phyloP scores from a whole-genome alignment of 2,113 vertebrate species.

The Pelusios castaneus region DNA sequence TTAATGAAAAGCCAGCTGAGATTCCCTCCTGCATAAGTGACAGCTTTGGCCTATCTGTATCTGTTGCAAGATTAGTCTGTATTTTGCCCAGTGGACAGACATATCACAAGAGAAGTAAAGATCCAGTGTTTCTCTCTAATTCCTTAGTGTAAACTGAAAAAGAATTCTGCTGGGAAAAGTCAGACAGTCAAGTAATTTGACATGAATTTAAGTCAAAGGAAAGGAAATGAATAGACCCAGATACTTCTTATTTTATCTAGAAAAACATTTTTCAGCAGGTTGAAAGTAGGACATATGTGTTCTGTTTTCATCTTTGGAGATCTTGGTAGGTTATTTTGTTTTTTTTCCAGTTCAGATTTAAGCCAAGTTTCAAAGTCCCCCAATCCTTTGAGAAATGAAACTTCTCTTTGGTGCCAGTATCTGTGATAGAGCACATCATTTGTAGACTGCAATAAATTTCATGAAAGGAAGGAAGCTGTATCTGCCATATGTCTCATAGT shows the following conservation, averaged over 20 bases:
- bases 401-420: no score
- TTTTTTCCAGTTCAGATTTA: background rate
- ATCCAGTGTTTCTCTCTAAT: background rate
- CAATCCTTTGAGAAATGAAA: no score
- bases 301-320: background rate
- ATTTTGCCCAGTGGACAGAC: background rate
- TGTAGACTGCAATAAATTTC: background rate
- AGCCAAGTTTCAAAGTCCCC: background rate
- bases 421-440: background rate
- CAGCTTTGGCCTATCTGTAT: background rate
- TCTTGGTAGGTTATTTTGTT: background rate
- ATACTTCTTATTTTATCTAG: background rate
- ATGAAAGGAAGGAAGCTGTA: background rate
- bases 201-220: background rate
- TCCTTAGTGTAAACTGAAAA: background rate
- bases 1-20: constrained; percentile 18
- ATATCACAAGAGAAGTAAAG: background rate
- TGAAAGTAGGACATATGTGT: background rate
- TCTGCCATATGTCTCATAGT: background rate
- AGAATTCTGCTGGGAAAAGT: background rate
- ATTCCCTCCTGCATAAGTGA: constrained; percentile 28
- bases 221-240: background rate
- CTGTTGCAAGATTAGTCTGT: constrained; percentile 30
- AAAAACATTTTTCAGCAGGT: background rate
- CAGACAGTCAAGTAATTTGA: background rate